Conservation (phyloP, 2,888 invertebrate genomes). For the Xestia sexstrigata region DNA sequence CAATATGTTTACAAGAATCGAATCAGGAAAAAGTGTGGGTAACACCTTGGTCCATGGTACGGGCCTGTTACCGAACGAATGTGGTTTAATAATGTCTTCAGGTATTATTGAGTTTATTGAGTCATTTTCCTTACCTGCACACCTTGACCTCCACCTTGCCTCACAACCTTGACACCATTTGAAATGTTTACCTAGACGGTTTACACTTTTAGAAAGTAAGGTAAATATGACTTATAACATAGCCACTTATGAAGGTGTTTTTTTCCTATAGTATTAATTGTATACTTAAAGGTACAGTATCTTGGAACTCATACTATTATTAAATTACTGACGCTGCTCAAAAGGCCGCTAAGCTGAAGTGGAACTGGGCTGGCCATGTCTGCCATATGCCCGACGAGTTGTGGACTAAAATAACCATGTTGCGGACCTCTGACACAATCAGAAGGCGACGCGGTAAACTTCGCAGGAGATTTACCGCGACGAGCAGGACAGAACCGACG, state of each 20-base stretch:
- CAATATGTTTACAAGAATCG: conserved; percentile 32
- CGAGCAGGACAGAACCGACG: too few relatives aligned
- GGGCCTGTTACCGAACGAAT: neutral
- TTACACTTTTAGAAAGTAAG: conserved; percentile 14
- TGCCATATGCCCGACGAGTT: too few relatives aligned
- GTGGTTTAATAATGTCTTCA: conserved; percentile 19
- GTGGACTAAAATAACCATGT: too few relatives aligned
- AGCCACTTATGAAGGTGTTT: neutral
- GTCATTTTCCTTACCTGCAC: conserved; percentile 39
- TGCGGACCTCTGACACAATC: too few relatives aligned
- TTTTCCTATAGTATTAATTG: neutral
- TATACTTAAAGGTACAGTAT: neutral
- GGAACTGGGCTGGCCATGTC: too few relatives aligned
- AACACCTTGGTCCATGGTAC: conserved; percentile 37
- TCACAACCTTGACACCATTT: conserved; percentile 34
- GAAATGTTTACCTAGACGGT: neutral
- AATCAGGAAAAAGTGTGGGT: conserved; percentile 40
- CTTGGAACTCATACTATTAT: too few relatives aligned
- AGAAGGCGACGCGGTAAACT: too few relatives aligned
- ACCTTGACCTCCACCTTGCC: too few relatives aligned
- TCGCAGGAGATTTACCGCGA: too few relatives aligned
- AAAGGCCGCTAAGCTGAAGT: too few relatives aligned
- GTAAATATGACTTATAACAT: neutral
- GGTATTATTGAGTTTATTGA: conserved; percentile 18
- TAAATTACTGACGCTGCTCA: too few relatives aligned